Evolutionary conservation across 2,888 invertebrate species (phyloP), one percentile per base, ranked within the genome.

Genomic region (Drosophila antonietae): DNA sequence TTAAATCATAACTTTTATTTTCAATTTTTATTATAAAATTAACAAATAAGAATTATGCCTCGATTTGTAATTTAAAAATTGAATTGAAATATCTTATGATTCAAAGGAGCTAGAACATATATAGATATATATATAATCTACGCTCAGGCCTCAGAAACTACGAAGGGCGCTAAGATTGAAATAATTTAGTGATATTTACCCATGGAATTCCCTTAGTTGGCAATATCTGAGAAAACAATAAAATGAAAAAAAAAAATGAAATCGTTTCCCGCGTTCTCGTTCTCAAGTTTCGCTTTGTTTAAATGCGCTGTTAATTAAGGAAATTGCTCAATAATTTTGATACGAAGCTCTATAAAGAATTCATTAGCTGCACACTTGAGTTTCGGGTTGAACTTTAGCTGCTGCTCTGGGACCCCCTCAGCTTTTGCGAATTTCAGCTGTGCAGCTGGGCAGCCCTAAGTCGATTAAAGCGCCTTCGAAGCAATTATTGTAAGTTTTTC

Each of bases 401-500:
- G 66, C 67, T 57, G 52, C 52, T 53, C 15, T 15, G 52, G 33
- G 49, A 33, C n/a, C 28, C 10, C n/a, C 28, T 28, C 55, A 12
- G 1, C n/a, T 12, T 12, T 31, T 3, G 55, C 41, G 18, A 28
- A 12, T 14, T 39, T 55, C 55, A 46, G 14, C 20, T 63, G 28
- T 53, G 57, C 46, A 51, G 73, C 68, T 78, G 58, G 46, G 46
- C 70, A 65, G 57, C 61, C 70, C 47, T 60, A 64, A 78, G 77
- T 78, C 78, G 72, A 71, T 71, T 70, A 60, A 66, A 66, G 66
- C 41, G 62, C 66, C 51, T 62, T 52, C 49, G 33, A 55, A 60
- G 83, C 81, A 87, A 81, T 83, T 83, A 83, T 78, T 87, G 81
- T 73, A 83, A 83, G 87, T 87, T 83, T 83, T 70, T 72, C 68